Percentiles rank a stretch among this genome's conserved stretches.
These are phyloP conservation scores for Aphidius ervi DNA, from an alignment of 1,140 invertebrate genomes.

Conservation along the genomic window DNA sequence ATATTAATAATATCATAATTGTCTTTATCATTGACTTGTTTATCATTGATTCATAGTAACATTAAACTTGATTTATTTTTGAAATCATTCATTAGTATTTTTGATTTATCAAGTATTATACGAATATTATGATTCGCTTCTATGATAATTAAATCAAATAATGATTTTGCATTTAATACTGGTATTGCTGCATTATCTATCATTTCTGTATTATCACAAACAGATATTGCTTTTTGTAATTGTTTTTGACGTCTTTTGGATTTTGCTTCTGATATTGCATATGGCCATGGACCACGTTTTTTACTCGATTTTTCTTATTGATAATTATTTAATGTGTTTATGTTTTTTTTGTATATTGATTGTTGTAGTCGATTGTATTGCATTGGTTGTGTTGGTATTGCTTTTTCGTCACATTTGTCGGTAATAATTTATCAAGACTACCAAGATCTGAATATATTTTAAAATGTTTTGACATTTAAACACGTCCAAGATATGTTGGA, in stretches of 20 bases:
- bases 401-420: slow-evolving; percentile 34
- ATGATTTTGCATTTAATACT: slow-evolving; percentile 42
- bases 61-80: slow-evolving; percentile 34
- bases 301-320: slow-evolving; percentile 46
- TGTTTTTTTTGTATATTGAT: slow-evolving; percentile 34
- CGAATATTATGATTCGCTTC: slow-evolving; percentile 44
- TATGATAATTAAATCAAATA: slow-evolving; percentile 43
- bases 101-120: slow-evolving; percentile 39
- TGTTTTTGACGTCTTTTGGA: slow-evolving; percentile 51
- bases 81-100: slow-evolving; percentile 37
- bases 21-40: background rate
- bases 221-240: slow-evolving; percentile 53
- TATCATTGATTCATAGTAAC: slow-evolving; percentile 27
- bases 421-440: slow-evolving; percentile 47
- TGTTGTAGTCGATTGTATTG: slow-evolving; percentile 52
- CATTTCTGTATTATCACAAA: slow-evolving; percentile 44
- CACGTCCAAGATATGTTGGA: slow-evolving; percentile 55
- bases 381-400: slow-evolving; percentile 28
- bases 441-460: slow-evolving; percentile 62
- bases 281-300: slow-evolving; percentile 48
- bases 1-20: slow-evolving; percentile 33
- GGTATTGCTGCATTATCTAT: slow-evolving; percentile 47
- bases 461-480: slow-evolving; percentile 60
- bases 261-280: slow-evolving; percentile 48
- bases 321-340: slow-evolving; percentile 31